Evolutionary conservation across 2,113 vertebrate species (phyloP).

Genomic region (Toxotes jaculatrix): DNA sequence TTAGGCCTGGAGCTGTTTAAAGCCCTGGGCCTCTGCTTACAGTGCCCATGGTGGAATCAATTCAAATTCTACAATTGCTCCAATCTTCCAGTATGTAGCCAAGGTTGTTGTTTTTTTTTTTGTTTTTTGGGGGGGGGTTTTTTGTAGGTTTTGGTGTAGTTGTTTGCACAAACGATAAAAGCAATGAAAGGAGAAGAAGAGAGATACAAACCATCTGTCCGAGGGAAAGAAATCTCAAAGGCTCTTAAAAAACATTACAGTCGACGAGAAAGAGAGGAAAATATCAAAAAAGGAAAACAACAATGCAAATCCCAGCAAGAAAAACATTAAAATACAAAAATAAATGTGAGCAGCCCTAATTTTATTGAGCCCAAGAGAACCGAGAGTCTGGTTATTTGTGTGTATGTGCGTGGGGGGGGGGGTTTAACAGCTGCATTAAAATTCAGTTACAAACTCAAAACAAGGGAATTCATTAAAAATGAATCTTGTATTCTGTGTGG

Average conservation of each 20-base stretch:
- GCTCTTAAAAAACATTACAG: conserved; percentile 11
- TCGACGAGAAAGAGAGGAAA: conserved; percentile 22
- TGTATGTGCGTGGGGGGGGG: background rate
- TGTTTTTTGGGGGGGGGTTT: background rate
- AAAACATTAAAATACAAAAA: background rate
- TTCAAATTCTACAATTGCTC: conserved; percentile 56
- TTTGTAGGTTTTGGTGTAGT: conserved; percentile 25
- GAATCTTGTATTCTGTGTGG: background rate
- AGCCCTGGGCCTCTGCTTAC: conserved; percentile 63
- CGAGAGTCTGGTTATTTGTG: background rate
- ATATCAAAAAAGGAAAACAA: conserved; percentile 33
- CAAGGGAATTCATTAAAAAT: conserved; percentile 11
- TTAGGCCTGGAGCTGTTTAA: conserved; percentile 74
- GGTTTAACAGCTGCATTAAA: background rate
- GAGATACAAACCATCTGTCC: conserved; percentile 37
- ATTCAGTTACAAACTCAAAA: conserved; percentile 3
- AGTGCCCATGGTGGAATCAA: conserved; percentile 52
- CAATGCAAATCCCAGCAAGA: conserved; percentile 9
- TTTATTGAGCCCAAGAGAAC: background rate
- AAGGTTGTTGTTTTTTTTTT: background rate
- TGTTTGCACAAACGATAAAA: conserved; percentile 57
- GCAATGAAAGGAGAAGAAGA: conserved; percentile 19
- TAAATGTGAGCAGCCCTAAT: background rate
- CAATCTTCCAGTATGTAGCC: conserved; percentile 46
- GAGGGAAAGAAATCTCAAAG: conserved; percentile 25